A percentile compares a stretch with the other conserved stretches of the same genome.
phyloP scores from a whole-genome alignment of 2,797 vertebrate species.

The Melanotaenia pygmaea region DNA sequence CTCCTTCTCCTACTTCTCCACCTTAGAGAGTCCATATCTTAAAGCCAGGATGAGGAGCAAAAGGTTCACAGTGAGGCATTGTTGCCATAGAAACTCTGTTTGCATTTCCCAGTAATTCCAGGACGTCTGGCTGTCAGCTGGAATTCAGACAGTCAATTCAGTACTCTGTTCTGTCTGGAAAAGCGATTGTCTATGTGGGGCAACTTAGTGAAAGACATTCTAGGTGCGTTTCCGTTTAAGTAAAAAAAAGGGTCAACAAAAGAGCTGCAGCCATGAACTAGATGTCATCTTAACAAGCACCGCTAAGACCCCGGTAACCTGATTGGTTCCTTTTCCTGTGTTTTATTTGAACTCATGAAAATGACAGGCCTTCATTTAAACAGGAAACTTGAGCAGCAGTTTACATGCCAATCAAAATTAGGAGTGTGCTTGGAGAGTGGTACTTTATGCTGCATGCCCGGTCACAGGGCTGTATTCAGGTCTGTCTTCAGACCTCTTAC shows the following conservation, averaged over 20 bases:
- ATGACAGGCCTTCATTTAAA: constrained; percentile 53
- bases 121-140: constrained; percentile 77
- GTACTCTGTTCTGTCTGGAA: constrained; percentile 70
- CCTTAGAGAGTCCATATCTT: constrained; percentile 37
- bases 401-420: constrained; percentile 68
- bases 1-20: constrained; percentile 35
- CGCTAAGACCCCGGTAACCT: constrained; percentile 21
- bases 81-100: constrained; percentile 86
- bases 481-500: constrained; percentile 66
- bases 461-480: constrained; percentile 74
- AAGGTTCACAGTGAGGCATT: constrained; percentile 72
- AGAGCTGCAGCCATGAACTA: constrained; percentile 26
- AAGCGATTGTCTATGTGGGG: constrained; percentile 68
- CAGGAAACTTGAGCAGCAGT: constrained; percentile 31
- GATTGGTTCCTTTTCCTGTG: constrained; percentile 16
- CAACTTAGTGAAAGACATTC: constrained; percentile 69
- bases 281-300: constrained; percentile 44
- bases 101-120: constrained; percentile 86
- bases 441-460: constrained; percentile 63
- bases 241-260: constrained; percentile 68
- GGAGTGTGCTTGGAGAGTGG: constrained; percentile 56
- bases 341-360: constrained; percentile 64
- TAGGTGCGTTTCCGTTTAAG: constrained; percentile 73
- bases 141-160: constrained; percentile 81
- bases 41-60: constrained; percentile 54